Evolutionary conservation across 2,113 vertebrate species (phyloP), one percentile per base, ranked within the genome.

Genomic region (Isichthys henryi): DNA sequence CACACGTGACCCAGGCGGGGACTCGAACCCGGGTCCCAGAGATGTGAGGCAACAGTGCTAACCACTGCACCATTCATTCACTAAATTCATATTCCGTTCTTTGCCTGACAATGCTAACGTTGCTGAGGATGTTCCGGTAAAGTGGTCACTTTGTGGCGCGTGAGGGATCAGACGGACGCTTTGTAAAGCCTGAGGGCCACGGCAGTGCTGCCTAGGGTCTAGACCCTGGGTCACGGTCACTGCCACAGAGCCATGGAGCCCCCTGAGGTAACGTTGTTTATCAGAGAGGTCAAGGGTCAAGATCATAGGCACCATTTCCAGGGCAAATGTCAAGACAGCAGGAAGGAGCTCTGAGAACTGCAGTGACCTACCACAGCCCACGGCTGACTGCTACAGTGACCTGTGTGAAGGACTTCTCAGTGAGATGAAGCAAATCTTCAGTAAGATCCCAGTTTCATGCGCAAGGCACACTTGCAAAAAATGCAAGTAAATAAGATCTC

Each of bases 241-340:
- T 84, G 70, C 86, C 17, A 77, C 70, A 80, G 86, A 19, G 35
- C 8, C 77, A 62, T 10, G 19, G 9, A 74, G 87, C 86, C 88
- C 88, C 85, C 90, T 23, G 39, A 52, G 39, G 83, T 52, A 88
- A 86, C 70, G 90, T 89, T 89, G 88, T 91, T 89, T 92, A 89
- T 77, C 89, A 45, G 83, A 82, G 1, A 88, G 82, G 53, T 88
- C 45, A 89, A n/a, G 35, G 89, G 91, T 52, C 89, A 91, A 17
- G 50, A 46, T 46, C 15, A 35, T 46, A 82, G 49, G 43, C 15
- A 45, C 90, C 45, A 50, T 88, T 90, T 52, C 84, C 88, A 82
- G 88, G 88, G 43, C 46, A 49, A 46, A 35, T 35, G n/a, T 19
- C 46, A 50, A 84, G 74, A 35, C 1, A 56, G 17, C 10, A 19